These are phyloP conservation scores for Alauda arvensis DNA, from an alignment of 2,797 vertebrate species.

Conservation along the genomic window DNA sequence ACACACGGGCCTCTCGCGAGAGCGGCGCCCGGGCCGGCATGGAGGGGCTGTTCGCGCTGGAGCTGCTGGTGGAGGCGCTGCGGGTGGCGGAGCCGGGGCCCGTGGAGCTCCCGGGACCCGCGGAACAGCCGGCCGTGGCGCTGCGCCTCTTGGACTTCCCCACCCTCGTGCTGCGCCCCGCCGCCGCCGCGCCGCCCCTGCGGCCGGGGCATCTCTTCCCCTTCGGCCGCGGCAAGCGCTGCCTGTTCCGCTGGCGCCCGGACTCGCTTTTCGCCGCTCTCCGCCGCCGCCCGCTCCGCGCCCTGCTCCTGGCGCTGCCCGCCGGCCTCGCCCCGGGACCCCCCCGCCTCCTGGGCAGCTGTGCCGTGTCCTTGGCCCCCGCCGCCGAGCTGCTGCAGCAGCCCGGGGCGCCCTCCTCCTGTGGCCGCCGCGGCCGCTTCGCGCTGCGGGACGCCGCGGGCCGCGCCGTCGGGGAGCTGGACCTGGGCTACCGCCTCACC, in stretches of 20 bases:
- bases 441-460: constrained; percentile 69
- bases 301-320: constrained; percentile 76
- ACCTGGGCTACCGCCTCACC: constrained; percentile 78
- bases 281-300: constrained; percentile 70
- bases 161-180: constrained; percentile 72
- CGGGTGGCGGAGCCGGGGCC: constrained; percentile 40
- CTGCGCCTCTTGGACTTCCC: constrained; percentile 85
- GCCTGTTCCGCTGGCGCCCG: constrained; percentile 80
- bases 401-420: background rate
- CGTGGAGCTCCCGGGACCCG: background rate
- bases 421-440: constrained; percentile 41
- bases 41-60: constrained; percentile 77
- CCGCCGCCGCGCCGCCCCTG: background rate
- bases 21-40: rapidly evolving
- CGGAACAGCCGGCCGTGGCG: constrained; percentile 69
- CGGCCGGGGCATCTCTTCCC: background rate
- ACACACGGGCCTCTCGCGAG: background rate
- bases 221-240: constrained; percentile 88
- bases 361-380: constrained; percentile 65
- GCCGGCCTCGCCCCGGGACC: constrained; percentile 40
- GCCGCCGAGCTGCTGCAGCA: background rate
- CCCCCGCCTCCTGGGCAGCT: constrained; percentile 76
- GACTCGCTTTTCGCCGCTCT: constrained; percentile 69
- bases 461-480: constrained; percentile 72
- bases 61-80: constrained; percentile 79